These are phyloP conservation scores for Papilio elwesi DNA, from an alignment of 2,888 invertebrate genomes.

Conservation along the genomic window DNA sequence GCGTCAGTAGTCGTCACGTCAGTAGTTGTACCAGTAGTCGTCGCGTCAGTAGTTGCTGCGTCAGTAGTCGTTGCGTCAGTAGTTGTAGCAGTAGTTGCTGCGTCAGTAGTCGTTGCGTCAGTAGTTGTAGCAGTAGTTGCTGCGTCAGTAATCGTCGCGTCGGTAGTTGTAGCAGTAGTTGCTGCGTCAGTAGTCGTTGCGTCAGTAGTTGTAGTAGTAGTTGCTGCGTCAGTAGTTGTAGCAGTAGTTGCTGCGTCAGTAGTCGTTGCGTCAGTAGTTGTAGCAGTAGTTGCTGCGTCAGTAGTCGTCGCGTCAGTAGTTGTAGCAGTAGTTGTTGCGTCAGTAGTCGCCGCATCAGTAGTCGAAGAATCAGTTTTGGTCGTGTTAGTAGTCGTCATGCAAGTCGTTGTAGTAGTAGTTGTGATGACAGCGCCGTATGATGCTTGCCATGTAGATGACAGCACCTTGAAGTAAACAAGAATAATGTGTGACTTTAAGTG, in stretches of 20 bases:
- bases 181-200: slow-evolving; percentile 40
- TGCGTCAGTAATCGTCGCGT: neutral
- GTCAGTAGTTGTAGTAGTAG: slow-evolving; percentile 44
- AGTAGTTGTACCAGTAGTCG: too few relatives aligned
- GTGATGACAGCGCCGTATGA: slow-evolving; percentile 57
- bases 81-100: neutral
- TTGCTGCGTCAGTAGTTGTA: slow-evolving; percentile 43
- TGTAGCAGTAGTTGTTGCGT: too few relatives aligned
- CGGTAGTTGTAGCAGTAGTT: neutral
- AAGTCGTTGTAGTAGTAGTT: neutral
- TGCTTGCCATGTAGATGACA: slow-evolving; percentile 52
- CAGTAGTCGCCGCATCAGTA: neutral
- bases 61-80: too few relatives aligned
- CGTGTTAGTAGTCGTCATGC: neutral
- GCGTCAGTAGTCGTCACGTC: too few relatives aligned
- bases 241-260: neutral
- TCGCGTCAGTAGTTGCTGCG: too few relatives aligned
- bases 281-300: too few relatives aligned
- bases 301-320: too few relatives aligned
- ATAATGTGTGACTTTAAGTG: neutral
- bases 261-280: too few relatives aligned
- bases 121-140: neutral
- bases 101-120: neutral
- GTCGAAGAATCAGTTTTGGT: neutral
- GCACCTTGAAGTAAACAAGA: slow-evolving; percentile 45